Evolutionary conservation across 64 coral and sea anemone species (phyloP).

Genomic region (Montipora capricornis): DNA sequence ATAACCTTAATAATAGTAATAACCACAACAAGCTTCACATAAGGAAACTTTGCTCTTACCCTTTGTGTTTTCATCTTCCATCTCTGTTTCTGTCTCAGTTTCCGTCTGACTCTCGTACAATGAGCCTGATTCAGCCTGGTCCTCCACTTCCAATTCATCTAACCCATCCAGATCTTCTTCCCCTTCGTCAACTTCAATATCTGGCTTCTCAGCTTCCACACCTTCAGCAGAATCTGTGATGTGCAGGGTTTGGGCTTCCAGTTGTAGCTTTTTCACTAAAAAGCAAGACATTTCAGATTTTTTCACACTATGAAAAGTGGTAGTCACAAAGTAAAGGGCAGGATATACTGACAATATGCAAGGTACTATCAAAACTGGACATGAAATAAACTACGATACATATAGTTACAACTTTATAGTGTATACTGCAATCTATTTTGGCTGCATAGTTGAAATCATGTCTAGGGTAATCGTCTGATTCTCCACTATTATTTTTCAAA

Average conservation of each 20-base stretch:
- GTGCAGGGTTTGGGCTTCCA: neutral
- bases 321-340: neutral
- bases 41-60: neutral
- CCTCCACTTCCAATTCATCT: neutral
- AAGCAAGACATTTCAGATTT: neutral
- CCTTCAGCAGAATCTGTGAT: neutral
- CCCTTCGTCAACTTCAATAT: neutral
- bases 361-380: neutral
- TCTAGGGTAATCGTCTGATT: neutral
- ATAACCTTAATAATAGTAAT: neutral
- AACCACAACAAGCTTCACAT: neutral
- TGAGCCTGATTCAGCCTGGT: neutral
- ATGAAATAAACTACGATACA: neutral
- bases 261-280: neutral
- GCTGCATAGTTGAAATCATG: neutral
- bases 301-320: neutral
- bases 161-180: neutral
- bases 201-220: neutral
- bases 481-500: neutral
- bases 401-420: neutral
- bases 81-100: conserved; percentile 2
- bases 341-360: neutral
- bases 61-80: neutral
- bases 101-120: neutral
- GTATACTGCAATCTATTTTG: neutral